Base-by-base conservation (phyloP, 2,888 invertebrate species). In the Aquatica leii region DNA sequence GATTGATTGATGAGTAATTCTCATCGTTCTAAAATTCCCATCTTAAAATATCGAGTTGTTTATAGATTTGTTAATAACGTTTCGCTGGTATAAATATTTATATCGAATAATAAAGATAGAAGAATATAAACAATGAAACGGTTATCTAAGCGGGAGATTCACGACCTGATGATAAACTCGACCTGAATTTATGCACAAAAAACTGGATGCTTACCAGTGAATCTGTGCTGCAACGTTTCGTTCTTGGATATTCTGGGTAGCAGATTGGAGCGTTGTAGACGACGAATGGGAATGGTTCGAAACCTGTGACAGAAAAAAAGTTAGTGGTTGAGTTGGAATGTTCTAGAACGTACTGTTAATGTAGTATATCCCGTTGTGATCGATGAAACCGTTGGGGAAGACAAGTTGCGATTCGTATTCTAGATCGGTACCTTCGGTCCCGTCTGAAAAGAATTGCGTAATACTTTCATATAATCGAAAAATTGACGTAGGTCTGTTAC, bases 301-400 rank as follows among this genome's bases (percentile, higher is more conserved):
- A 80, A 73, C 80, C 81, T 80, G 73, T 9, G 76, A 77, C 61
- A 63, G 67, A 50, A 35, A 69, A 51, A 37, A 34, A n/a, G 21
- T 52, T 2, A 52, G 31, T 15, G 20, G 14, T 14, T 15, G 20
- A 12, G 24, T 37, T 15, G 17, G n/a, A 5, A 31, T 15, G 24
- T 14, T 2, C 48, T 5, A 49, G 2, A 3, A 12, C 35, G n/a
- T 40, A 85, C 84, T 82, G 71, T 83, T 83, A 63, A 84, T 77
- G 69, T 82, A 83, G 71, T 82, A 83, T 65, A 83, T 79, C 69
- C 83, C 83, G 67, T 82, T 83, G 66, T 82, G 83, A 73, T 85
- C 85, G 70, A 85, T 79, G 75, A 82, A 85, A 65, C 82, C 83
- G 59, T 81, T 81, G 18, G 81, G 81, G 74, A 81, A 81, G 74